A percentile compares a stretch with the other conserved stretches of the same genome.
phyloP scores from a whole-genome alignment of 2,888 invertebrate genomes.

The Hoplodrina blanda region DNA sequence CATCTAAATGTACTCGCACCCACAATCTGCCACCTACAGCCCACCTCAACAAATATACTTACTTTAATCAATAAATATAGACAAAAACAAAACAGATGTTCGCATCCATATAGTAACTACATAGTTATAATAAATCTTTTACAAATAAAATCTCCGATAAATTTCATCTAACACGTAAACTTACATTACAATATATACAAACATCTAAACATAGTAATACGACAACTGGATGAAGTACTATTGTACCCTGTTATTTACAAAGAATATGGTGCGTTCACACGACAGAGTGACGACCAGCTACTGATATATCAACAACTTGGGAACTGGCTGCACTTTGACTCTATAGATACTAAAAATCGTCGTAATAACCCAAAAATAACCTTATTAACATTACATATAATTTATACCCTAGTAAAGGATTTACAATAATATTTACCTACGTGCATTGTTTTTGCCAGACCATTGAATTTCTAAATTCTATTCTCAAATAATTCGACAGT shows the following conservation, averaged over 20 bases:
- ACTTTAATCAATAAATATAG: constrained; percentile 62
- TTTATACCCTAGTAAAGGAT: constrained; percentile 59
- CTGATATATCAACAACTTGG: constrained; percentile 18
- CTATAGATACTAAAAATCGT: constrained; percentile 30
- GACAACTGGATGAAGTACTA: constrained; percentile 77
- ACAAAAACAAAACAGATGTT: constrained; percentile 63
- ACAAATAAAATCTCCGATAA: constrained; percentile 75
- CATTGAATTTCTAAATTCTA: constrained; percentile 58
- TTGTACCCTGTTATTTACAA: constrained; percentile 79
- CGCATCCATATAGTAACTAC: constrained; percentile 60
- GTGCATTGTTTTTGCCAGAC: constrained; percentile 68
- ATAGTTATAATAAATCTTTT: constrained; percentile 59
- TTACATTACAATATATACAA: constrained; percentile 84
- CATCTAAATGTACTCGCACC: constrained; percentile 46
- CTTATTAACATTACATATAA: constrained; percentile 55
- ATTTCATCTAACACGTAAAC: constrained; percentile 71
- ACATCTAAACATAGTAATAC: constrained; percentile 78
- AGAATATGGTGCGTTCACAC: constrained; percentile 37
- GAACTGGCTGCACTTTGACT: constrained; percentile 25
- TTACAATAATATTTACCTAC: constrained; percentile 62
- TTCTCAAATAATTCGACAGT: constrained; percentile 45
- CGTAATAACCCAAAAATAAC: constrained; percentile 49
- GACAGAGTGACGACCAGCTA: constrained; percentile 28
- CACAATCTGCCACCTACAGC: constrained; percentile 46
- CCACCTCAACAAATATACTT: constrained; percentile 51